Percentiles rank a stretch among this genome's conserved stretches.
phyloP scores from a whole-genome alignment of 2,888 invertebrate species.

The Diaperis boleti region DNA sequence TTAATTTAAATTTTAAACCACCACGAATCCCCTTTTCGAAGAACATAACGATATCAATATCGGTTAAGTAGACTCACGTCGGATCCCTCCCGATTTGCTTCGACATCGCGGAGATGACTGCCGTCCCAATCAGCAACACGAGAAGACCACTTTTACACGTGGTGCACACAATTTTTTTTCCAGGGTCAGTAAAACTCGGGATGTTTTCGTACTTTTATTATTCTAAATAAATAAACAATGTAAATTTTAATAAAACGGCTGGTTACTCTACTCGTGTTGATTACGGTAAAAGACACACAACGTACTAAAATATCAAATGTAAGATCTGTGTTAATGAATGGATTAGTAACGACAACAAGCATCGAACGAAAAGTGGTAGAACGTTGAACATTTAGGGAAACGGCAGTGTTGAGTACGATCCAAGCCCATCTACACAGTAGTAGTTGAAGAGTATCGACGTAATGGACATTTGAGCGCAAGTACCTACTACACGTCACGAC shows the following conservation, averaged over 20 bases:
- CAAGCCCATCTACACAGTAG: conserved; percentile 57
- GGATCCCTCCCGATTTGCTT: too few species aligned
- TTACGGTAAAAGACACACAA: conserved; percentile 53
- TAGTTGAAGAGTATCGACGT: conserved; percentile 44
- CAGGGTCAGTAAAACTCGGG: too few species aligned
- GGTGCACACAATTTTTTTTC: too few species aligned
- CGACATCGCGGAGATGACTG: too few species aligned
- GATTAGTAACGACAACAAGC: conserved; percentile 43
- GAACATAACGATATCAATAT: too few species aligned
- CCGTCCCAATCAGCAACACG: too few species aligned
- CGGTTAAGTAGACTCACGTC: too few species aligned
- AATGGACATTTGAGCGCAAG: conserved; percentile 59
- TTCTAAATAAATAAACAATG: conserved; percentile 54
- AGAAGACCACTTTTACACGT: too few species aligned
- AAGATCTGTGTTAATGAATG: conserved; percentile 44
- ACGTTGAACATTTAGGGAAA: conserved; percentile 58
- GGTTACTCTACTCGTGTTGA: conserved; percentile 44
- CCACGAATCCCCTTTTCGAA: too few species aligned
- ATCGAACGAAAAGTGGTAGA: conserved; percentile 40
- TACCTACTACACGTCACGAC: conserved; percentile 39
- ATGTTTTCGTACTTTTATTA: conserved; percentile 29
- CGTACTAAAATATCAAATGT: conserved; percentile 52
- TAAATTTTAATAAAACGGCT: conserved; percentile 54
- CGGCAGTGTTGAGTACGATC: conserved; percentile 64
- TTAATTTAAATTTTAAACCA: too few species aligned